Percentiles rank a stretch among this genome's conserved stretches.
Conservation (phyloP, 2,888 invertebrate species). For the Apamea sordens region DNA sequence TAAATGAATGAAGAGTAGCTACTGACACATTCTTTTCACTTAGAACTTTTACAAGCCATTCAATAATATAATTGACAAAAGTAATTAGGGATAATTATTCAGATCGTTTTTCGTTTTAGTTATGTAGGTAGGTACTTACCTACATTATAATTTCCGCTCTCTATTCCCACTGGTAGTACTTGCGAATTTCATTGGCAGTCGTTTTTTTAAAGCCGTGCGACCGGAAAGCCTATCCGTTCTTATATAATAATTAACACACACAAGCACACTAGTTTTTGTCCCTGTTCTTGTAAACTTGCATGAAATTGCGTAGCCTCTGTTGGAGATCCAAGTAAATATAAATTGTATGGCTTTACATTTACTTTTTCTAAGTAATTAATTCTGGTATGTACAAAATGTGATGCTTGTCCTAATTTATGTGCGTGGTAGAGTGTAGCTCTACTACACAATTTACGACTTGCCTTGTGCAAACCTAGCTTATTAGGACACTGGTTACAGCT, state of each 20-base stretch:
- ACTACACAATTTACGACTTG: background rate
- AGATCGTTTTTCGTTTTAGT: constrained; percentile 46
- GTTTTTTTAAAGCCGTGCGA: constrained; percentile 65
- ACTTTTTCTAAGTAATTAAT: constrained; percentile 47
- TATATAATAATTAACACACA: constrained; percentile 52
- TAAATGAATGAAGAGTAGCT: constrained; percentile 14
- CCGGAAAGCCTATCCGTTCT: constrained; percentile 57
- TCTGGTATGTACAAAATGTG: constrained; percentile 4
- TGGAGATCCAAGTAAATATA: background rate
- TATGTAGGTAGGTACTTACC: background rate
- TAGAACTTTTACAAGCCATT: constrained; percentile 33
- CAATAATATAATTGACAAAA: constrained; percentile 40
- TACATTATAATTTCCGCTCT: constrained; percentile 62
- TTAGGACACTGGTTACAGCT: background rate
- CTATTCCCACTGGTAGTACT: constrained; percentile 57
- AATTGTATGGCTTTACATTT: constrained; percentile 47
- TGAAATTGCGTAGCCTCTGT: background rate
- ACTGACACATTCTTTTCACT: background rate
- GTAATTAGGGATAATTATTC: constrained; percentile 53
- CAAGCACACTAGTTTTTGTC: background rate
- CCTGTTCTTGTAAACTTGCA: background rate
- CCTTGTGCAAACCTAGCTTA: background rate
- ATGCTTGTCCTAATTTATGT: constrained; percentile 7
- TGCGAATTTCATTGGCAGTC: constrained; percentile 56
- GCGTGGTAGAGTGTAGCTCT: background rate